Base-by-base conservation (phyloP, 2,113 vertebrate genomes). In the Emberiza fucata region DNA sequence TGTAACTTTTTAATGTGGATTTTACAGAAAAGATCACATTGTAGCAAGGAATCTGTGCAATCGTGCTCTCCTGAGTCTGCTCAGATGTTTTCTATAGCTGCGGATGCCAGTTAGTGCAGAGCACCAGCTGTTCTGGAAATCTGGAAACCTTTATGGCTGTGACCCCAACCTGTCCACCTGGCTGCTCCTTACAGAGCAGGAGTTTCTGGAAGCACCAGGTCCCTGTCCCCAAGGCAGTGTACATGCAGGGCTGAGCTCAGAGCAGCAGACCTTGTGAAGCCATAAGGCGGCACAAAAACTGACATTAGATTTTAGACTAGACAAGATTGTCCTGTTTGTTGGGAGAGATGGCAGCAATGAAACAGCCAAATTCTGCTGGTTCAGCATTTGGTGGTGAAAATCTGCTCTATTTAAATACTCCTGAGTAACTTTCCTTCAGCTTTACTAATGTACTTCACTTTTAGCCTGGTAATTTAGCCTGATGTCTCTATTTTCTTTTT, bases 91-190 rank as follows among this genome's bases (percentile, higher is more conserved):
- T 45, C 56, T 40, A 0, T 37, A 19, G 27, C 65, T 39, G 31
- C 3, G 13, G 25, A 71, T 94, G 90, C 61, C 87, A 85, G 84
- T 20, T 24, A 70, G 48, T 35, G 50, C 61, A 61, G 85, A 61
- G 48, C 57, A 79, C 66, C 95, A 95, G 90, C 84, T 96, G 94
- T 45, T 89, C 53, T 48, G 48, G 53, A 85, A 76, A 76, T 81
- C 47, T 84, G 40, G 53, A 76, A 44, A 28, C 31, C 17, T 80
- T 89, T 44, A 6, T 23, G 31, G 6, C 48, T 5, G 0, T 76
- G 92, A 95, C 90, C 81, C n/a, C 1, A 2, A 78, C 53, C 70
- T 93, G 44, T 75, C 57, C 87, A 69, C 25, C 18, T 82, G 87
- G 61, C 90, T 85, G 78, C 56, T n/a, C 29, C 71, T 69, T 29